Base-by-base conservation (phyloP, 2,797 vertebrate species). In the Eulemur coronatus region DNA sequence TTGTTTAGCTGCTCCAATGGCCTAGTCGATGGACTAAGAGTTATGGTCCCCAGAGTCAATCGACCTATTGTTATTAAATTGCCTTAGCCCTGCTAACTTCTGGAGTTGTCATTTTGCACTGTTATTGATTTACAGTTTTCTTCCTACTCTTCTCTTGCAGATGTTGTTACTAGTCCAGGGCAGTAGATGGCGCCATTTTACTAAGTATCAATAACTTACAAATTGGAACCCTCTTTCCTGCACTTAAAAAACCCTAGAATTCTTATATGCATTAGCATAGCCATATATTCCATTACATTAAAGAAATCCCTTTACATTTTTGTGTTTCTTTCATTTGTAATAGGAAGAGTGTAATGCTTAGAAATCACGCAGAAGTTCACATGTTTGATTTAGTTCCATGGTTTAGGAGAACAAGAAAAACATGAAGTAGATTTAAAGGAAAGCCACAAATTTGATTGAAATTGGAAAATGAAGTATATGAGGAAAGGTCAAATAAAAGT, bases 131-230 rank as follows among this genome's bases (percentile, higher is more conserved):
- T 96, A 93, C 43, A 57, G 63, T 76, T 85, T 90, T 91, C 92
- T 91, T 78, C 35, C 46, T 72, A 41, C 8, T 3, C 3, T 7
- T 46, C 76, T 67, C 43, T 94, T 73, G 59, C 24, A 38, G 82
- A 10, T 91, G 85, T 86, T 93, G 35, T 94, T 94, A 59, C 59
- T 70, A 43, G 35, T 84, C 5, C 0, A 0, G 48, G 28, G 4
- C 98, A 95, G 95, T 97, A 97, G 98, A 91, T 97, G 97, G 97
- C 35, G 28, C 91, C 86, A 84, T 93, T 89, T 93, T 70, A 97
- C 75, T 89, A 97, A 75, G 46, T 78, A 94, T 93, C 73, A 89
- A n/a, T 81, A 79, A 61, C 28, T 38, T 8, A 33, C 24, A 75
- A 2, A 7, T 4, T 6, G 26, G 50, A 15, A 50, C 22, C 18